phyloP scores from a whole-genome alignment of 2,888 invertebrate species.

The Laothoe populi region DNA sequence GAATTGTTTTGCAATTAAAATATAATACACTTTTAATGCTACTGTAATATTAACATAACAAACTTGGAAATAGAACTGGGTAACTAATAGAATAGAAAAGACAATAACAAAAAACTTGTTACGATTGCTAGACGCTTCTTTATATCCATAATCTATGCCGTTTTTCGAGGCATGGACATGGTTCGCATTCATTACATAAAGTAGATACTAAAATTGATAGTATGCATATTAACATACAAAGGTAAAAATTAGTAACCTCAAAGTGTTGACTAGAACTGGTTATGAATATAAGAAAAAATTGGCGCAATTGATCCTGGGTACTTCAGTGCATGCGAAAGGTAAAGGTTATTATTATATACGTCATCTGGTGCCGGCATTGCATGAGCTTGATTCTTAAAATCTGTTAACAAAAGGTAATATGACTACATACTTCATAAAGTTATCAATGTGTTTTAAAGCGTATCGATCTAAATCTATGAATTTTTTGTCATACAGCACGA shows the following conservation, averaged over 20 bases:
- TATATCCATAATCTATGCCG: slow-evolving; percentile 9
- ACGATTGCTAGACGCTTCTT: slow-evolving; percentile 10
- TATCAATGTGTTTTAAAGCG: neutral
- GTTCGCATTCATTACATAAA: neutral
- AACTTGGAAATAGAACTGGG: neutral
- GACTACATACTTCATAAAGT: neutral
- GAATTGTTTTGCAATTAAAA: neutral
- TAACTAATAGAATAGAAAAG: neutral
- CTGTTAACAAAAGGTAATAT: neutral
- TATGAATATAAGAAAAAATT: neutral
- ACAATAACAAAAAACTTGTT: neutral
- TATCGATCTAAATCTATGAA: neutral
- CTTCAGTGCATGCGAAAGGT: slow-evolving; percentile 20
- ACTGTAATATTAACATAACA: neutral
- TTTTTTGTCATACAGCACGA: neutral
- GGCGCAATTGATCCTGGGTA: neutral
- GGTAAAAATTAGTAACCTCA: neutral
- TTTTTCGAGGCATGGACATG: neutral
- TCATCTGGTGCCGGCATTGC: neutral
- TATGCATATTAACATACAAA: slow-evolving; percentile 13
- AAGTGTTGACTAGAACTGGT: slow-evolving; percentile 9
- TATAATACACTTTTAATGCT: slow-evolving; percentile 10
- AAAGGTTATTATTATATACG: neutral
- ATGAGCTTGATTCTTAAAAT: neutral
- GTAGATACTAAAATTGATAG: slow-evolving; percentile 5